Evolutionary conservation across 1,140 invertebrate genomes (phyloP), one percentile per base, ranked within the genome.

Genomic region (Bombus fervidus): DNA sequence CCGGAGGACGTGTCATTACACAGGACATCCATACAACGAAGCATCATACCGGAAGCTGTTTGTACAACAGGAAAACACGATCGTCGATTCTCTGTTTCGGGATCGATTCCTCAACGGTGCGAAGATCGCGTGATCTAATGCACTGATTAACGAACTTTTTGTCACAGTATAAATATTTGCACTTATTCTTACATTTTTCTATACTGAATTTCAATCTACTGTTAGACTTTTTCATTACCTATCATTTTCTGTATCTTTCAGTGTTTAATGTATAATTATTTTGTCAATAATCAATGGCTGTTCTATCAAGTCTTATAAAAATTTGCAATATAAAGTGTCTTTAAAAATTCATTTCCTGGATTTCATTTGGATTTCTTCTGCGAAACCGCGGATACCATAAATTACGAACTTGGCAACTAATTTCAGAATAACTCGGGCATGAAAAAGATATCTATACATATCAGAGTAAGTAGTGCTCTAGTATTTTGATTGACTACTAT

Each of bases 121-220:
- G 81, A 84, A 83, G 88, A 92, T 93, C 92, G 92, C 91, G 90
- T 93, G 92, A 92, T 91, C 77, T n/a, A 62, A 13, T 3, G 59
- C 59, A n/a, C 59, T 62, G 12, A n/a, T 62, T 62, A 62, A 62
- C 28, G 28, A 62, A 62, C 59, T n/a, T 62, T 62, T 62, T 62
- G 59, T n/a, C 59, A n/a, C 1, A n/a, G 59, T n/a, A 47, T 47
- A n/a, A n/a, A 28, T 62, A n/a, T 62, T 62, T n/a, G 59, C 59
- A 28, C 59, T n/a, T 25, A 12, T n/a, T n/a, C 28, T n/a, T n/a
- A 12, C 28, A 62, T 53, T 53, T 22, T 8, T 53, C 47, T 53
- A 53, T 22, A 28, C 1, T 62, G 1, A 62, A 28, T n/a, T 13
- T 0, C 10, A 62, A n/a, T 62, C 59, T 12, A 1, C 28, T n/a